Evolutionary conservation across 2,888 invertebrate genomes (phyloP).

Genomic region (Toxonevra muliebris): DNA sequence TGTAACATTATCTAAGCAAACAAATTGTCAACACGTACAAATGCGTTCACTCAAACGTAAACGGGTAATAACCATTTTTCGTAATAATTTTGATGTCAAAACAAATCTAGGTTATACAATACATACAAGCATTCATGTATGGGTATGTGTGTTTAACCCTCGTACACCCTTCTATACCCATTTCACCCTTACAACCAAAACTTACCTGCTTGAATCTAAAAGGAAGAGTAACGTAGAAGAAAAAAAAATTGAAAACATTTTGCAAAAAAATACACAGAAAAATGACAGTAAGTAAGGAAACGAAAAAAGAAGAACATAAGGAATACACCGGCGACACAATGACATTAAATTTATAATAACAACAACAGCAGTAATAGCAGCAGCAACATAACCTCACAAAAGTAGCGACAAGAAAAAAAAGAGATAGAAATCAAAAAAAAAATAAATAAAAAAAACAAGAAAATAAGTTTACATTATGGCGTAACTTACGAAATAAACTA

Average conservation of each 20-base stretch:
- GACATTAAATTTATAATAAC: not conserved
- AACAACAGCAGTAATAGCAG: too few relatives aligned
- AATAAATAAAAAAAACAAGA: not conserved
- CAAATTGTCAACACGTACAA: constrained; percentile 62
- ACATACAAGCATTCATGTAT: constrained; percentile 18
- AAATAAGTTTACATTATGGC: constrained; percentile 26
- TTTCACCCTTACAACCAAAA: not conserved
- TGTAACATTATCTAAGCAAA: constrained; percentile 54
- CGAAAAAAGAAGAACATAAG: not conserved
- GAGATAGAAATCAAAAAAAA: not conserved
- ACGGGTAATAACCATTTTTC: constrained; percentile 61
- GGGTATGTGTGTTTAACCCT: not conserved
- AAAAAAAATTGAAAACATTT: not conserved
- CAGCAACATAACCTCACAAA: not conserved
- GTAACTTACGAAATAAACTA: constrained; percentile 53
- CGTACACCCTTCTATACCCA: not conserved
- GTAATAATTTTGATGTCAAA: constrained; percentile 56
- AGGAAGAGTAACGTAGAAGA: not conserved
- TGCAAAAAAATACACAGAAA: constrained; percentile 2
- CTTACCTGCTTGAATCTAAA: not conserved
- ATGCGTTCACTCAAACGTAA: constrained; percentile 62
- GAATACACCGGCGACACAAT: too few relatives aligned
- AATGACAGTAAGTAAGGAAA: not conserved
- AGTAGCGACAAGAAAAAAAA: not conserved
- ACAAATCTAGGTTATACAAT: constrained; percentile 57